Evolutionary conservation across 1,140 invertebrate genomes (phyloP).

Genomic region (Orchestia grillus): DNA sequence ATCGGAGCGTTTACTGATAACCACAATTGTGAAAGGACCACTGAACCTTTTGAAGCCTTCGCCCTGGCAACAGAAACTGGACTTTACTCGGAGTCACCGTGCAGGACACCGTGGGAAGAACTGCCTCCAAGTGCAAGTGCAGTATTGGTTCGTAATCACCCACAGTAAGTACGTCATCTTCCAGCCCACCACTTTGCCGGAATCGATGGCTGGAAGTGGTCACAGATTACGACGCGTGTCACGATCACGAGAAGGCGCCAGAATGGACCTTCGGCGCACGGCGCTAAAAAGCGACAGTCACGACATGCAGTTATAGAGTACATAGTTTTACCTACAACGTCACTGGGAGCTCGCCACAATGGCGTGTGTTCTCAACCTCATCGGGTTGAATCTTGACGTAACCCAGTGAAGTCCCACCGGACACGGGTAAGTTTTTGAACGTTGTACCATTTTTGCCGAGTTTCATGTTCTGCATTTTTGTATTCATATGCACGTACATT

Average conservation of each 20-base stretch:
- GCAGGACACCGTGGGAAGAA: not conserved
- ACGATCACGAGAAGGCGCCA: not conserved
- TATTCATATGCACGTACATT: too few species aligned
- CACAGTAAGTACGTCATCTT: not conserved
- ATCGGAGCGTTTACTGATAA: too few species aligned
- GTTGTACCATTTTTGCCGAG: too few species aligned
- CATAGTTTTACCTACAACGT: too few species aligned
- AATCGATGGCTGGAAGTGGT: not conserved
- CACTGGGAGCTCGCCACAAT: not conserved
- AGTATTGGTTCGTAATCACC: not conserved
- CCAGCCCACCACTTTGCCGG: not conserved
- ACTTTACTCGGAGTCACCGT: not conserved
- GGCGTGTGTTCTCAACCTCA: not conserved
- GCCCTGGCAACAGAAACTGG: not conserved
- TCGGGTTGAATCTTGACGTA: not conserved
- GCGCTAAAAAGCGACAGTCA: not conserved
- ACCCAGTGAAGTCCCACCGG: not conserved
- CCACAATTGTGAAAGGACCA: too few species aligned
- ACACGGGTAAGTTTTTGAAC: too few species aligned
- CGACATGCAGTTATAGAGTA: not conserved
- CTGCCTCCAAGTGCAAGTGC: not conserved
- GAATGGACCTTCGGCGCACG: not conserved
- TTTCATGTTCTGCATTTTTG: too few species aligned
- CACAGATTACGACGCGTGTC: not conserved
- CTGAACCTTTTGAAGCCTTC: too few species aligned